Evolutionary conservation across 2,888 invertebrate species (phyloP).

Genomic region (Stegophylla sp.): DNA sequence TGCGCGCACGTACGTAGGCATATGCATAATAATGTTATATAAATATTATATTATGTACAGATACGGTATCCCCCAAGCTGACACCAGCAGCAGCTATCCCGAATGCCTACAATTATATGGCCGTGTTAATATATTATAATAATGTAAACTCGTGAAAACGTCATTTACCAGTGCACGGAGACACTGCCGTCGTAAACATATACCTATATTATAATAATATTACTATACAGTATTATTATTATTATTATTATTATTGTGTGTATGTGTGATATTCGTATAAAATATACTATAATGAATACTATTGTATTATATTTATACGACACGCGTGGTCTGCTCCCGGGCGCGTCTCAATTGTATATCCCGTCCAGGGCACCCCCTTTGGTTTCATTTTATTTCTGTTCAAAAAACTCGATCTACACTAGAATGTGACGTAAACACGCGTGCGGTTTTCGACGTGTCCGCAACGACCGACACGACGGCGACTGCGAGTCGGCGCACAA

Average conservation of each 20-base stretch:
- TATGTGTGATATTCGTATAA: no score
- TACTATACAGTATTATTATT: no score
- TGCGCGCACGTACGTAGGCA: background rate
- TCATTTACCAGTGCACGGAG: background rate
- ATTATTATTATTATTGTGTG: no score
- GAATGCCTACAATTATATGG: background rate
- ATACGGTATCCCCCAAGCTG: background rate
- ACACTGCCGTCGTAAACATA: background rate
- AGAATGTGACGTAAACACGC: background rate
- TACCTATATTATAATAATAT: no score
- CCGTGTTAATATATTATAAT: no score
- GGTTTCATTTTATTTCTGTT: no score
- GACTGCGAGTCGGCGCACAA: no score
- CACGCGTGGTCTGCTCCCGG: conserved; percentile 1
- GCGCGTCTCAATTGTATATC: conserved; percentile 27
- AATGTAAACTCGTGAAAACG: background rate
- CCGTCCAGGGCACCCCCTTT: background rate
- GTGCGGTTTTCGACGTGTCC: background rate
- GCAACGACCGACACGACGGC: no score
- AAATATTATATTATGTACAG: background rate
- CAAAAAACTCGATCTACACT: no score
- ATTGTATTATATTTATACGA: background rate
- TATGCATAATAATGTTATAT: background rate
- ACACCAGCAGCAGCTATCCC: background rate
- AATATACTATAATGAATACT: no score